These are phyloP conservation scores for Talpa occidentalis DNA, from an alignment of 2,113 vertebrate species.

Conservation along the genomic window DNA sequence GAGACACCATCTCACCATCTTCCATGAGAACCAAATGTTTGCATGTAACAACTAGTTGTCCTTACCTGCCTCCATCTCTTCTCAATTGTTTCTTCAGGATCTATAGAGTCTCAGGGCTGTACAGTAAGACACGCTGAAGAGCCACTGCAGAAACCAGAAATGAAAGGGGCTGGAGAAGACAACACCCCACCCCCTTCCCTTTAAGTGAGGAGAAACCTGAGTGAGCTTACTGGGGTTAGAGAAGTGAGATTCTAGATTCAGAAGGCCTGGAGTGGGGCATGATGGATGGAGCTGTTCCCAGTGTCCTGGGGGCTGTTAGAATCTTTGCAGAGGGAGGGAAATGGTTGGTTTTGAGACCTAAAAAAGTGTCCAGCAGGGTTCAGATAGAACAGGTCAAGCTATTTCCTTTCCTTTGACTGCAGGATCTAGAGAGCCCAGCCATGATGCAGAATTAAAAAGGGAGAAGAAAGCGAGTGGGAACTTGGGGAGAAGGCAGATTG, in stretches of 20 bases:
- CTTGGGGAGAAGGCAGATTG: background rate
- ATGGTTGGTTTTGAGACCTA: background rate
- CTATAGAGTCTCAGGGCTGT: background rate
- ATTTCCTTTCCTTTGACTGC: background rate
- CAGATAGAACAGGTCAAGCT: background rate
- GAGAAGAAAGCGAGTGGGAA: background rate
- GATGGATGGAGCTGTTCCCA: background rate
- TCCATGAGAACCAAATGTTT: background rate
- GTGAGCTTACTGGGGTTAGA: rapidly evolving
- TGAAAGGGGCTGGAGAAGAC: background rate
- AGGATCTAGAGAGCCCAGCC: background rate
- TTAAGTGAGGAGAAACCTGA: background rate
- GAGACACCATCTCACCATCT: background rate
- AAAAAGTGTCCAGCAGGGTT: background rate
- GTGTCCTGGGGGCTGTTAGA: background rate
- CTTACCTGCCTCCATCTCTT: background rate
- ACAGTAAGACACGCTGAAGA: background rate
- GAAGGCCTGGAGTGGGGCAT: background rate
- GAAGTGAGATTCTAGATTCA: background rate
- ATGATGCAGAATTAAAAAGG: background rate
- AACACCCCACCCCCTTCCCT: background rate
- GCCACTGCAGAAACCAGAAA: background rate
- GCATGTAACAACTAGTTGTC: background rate
- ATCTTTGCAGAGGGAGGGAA: background rate
- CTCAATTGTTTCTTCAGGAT: background rate